These are phyloP conservation scores for Sitta carolinensis DNA, from an alignment of 2,797 vertebrate species.

Conservation along the genomic window DNA sequence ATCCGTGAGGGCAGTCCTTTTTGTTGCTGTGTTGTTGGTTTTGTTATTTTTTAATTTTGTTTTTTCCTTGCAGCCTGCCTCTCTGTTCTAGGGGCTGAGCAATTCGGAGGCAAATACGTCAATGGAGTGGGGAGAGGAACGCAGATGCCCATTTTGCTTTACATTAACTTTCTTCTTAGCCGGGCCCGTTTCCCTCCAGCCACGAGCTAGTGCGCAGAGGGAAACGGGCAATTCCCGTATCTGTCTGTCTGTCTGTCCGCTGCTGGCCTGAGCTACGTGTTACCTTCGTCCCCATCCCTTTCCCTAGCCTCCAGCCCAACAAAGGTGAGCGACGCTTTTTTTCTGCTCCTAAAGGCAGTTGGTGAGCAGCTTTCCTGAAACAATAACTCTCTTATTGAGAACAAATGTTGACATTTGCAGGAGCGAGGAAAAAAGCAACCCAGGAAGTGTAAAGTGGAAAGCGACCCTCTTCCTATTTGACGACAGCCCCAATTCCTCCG, in stretches of 20 bases:
- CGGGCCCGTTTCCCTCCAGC: not conserved
- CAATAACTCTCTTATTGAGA: slow-evolving; percentile 89
- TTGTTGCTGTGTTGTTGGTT: accelerated
- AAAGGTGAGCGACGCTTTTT: slow-evolving; percentile 79
- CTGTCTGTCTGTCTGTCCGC: not conserved
- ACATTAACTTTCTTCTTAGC: not conserved
- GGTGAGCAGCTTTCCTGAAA: slow-evolving; percentile 83
- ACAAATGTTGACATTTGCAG: slow-evolving; percentile 92
- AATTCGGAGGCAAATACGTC: not conserved
- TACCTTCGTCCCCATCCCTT: not conserved
- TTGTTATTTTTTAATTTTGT: not conserved
- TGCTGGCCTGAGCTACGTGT: not conserved
- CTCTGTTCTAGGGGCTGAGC: not conserved
- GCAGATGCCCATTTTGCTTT: not conserved
- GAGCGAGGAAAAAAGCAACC: slow-evolving; percentile 67
- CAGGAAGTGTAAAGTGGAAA: slow-evolving; percentile 71
- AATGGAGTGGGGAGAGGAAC: not conserved
- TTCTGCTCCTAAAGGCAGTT: slow-evolving; percentile 82
- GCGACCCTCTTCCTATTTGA: slow-evolving; percentile 78
- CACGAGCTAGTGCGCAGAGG: not conserved
- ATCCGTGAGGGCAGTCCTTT: not conserved
- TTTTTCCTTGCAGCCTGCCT: accelerated
- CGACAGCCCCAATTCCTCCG: slow-evolving; percentile 71
- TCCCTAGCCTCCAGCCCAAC: slow-evolving; percentile 24
- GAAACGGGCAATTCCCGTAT: not conserved